phyloP scores from a whole-genome alignment of 2,888 invertebrate species.

The Isoperla grammatica region DNA sequence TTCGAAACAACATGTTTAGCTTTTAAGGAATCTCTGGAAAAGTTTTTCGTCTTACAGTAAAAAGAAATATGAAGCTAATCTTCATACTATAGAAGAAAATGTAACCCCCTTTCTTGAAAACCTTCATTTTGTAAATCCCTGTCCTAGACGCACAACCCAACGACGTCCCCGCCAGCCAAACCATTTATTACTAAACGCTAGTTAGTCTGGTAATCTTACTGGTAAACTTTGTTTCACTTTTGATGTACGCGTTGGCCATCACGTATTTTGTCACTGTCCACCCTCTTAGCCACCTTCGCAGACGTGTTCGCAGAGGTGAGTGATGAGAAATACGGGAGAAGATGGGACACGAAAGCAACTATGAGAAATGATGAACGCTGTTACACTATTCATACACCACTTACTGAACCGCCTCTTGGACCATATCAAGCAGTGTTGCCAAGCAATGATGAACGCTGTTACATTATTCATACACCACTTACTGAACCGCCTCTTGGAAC shows the following conservation, averaged over 20 bases:
- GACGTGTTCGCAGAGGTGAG: conserved; percentile 9
- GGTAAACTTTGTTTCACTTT: conserved; percentile 5
- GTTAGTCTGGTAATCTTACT: conserved; percentile 13
- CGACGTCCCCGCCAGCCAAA: background rate
- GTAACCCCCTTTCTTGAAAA: too few species aligned
- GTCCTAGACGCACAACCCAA: background rate
- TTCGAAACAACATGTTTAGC: too few species aligned
- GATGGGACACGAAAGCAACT: background rate
- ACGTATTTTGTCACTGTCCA: conserved; percentile 14
- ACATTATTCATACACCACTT: too few species aligned
- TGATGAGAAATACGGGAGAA: conserved; percentile 11
- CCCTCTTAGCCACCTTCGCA: conserved; percentile 1
- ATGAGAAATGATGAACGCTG: conserved; percentile 6
- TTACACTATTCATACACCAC: conserved; percentile 4
- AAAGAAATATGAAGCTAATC: too few species aligned
- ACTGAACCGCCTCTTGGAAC: too few species aligned
- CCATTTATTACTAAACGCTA: conserved; percentile 14
- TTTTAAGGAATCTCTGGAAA: too few species aligned
- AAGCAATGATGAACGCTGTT: too few species aligned
- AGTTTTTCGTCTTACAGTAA: too few species aligned
- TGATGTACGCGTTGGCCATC: background rate
- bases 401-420: too few species aligned
- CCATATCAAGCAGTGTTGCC: too few species aligned
- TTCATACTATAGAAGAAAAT: too few species aligned
- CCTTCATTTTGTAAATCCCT: too few species aligned